These are phyloP conservation scores for Columbina picui DNA, from an alignment of 2,113 vertebrate species.

Conservation along the genomic window DNA sequence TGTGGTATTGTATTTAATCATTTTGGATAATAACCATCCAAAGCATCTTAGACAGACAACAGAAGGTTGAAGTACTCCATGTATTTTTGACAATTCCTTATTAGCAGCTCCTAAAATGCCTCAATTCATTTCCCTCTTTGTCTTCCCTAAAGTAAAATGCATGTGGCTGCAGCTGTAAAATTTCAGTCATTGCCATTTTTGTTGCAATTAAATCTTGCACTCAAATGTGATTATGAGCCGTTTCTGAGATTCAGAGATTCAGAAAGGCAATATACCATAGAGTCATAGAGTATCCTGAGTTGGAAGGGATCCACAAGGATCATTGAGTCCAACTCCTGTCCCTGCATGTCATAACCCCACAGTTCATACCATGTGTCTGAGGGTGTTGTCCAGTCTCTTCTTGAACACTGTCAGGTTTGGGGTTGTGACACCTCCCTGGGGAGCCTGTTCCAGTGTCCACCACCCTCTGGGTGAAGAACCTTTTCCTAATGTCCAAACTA, in stretches of 20 bases:
- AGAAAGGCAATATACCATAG: neutral
- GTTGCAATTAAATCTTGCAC: neutral
- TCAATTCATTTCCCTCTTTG: neutral
- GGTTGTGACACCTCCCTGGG: too few species aligned
- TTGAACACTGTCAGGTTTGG: too few species aligned
- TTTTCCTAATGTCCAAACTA: too few species aligned
- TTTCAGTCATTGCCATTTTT: neutral
- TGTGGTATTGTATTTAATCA: neutral
- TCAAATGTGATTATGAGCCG: neutral
- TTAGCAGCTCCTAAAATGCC: neutral
- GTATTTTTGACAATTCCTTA: neutral
- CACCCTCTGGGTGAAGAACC: too few species aligned
- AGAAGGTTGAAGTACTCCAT: neutral
- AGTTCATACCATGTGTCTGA: too few species aligned
- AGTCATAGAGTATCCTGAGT: too few species aligned
- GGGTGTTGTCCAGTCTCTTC: too few species aligned
- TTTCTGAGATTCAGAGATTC: neutral
- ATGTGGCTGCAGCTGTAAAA: neutral
- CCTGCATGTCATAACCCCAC: too few species aligned
- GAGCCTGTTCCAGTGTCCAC: too few species aligned
- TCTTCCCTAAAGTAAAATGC: neutral
- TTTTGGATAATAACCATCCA: neutral
- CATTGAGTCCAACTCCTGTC: too few species aligned
- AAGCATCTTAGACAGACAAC: neutral
- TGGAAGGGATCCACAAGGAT: too few species aligned